Evolutionary conservation across 1,140 invertebrate genomes (phyloP).

Genomic region (Harpegnathos saltator): DNA sequence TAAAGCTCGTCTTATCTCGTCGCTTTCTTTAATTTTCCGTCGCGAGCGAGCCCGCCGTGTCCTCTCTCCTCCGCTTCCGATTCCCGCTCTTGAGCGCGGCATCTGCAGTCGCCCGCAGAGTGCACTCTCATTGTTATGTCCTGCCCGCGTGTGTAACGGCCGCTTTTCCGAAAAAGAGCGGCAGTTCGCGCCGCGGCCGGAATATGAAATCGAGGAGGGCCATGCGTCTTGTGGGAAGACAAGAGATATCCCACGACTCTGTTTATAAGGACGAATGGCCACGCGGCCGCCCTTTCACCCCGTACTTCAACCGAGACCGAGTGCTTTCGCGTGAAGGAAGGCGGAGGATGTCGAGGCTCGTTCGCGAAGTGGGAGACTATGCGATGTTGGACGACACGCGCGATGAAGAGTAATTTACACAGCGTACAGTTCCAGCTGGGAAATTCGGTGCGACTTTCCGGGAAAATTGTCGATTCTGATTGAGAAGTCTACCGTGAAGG

Average conservation of each 20-base stretch:
- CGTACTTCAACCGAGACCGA: no score
- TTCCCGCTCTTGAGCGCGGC: neutral
- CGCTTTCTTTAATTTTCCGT: conserved; percentile 62
- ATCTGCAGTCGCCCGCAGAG: conserved; percentile 4
- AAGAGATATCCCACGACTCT: conserved; percentile 5
- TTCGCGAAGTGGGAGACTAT: no score
- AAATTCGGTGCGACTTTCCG: no score
- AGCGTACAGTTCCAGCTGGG: no score
- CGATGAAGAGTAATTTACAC: no score
- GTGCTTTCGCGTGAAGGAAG: neutral
- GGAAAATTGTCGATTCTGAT: no score
- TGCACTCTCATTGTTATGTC: conserved; percentile 17
- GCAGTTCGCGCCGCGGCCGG: neutral
- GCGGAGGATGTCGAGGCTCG: neutral
- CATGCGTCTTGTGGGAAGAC: neutral
- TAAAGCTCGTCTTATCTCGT: conserved; percentile 10
- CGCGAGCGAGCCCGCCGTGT: neutral
- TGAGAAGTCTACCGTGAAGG: no score
- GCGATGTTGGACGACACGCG: no score
- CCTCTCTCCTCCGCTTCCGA: neutral
- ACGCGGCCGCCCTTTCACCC: neutral
- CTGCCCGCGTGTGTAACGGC: neutral
- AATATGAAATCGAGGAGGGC: conserved; percentile 27
- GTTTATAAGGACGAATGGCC: neutral
- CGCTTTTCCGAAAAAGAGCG: conserved; percentile 16